A percentile compares a stretch with the other conserved stretches of the same genome.
Evolutionary conservation across 2,113 vertebrate genomes (phyloP).

Genomic region (Oxygymnocypris stewartii): DNA sequence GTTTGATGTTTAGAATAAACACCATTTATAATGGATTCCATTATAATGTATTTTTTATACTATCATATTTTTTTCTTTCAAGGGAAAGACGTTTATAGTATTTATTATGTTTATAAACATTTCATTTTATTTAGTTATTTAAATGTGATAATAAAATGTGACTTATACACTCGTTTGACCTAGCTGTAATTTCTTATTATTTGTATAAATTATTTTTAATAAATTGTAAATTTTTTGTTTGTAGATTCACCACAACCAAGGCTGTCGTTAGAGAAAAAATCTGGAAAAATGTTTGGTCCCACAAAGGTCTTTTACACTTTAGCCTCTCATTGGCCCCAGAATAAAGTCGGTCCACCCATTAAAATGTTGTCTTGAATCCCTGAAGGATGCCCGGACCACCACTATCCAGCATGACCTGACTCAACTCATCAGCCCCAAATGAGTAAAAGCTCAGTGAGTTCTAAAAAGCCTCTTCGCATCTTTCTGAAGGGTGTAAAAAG

Average conservation of each 20-base stretch:
- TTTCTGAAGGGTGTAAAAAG: constrained; percentile 15
- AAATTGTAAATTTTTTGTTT: background rate
- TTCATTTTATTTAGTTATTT: background rate
- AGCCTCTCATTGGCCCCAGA: background rate
- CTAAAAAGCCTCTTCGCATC: background rate
- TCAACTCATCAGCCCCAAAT: background rate
- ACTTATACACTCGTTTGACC: background rate
- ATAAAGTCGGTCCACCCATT: background rate
- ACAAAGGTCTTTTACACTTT: background rate
- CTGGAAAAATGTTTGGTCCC: background rate
- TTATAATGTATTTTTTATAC: background rate
- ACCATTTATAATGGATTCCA: background rate
- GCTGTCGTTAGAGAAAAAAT: background rate
- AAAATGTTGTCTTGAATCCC: constrained; percentile 7
- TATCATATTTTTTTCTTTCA: no score
- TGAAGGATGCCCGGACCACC: background rate
- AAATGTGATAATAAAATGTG: background rate
- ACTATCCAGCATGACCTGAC: background rate
- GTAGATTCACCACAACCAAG: background rate
- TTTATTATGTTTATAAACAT: background rate
- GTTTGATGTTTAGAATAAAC: background rate
- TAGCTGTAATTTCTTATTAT: background rate
- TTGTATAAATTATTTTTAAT: background rate
- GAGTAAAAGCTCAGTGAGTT: background rate
- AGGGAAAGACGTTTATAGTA: background rate